Percentiles rank a stretch among this genome's conserved stretches.
Conservation (phyloP, 2,888 invertebrate genomes). For the Aphrophora alni region DNA sequence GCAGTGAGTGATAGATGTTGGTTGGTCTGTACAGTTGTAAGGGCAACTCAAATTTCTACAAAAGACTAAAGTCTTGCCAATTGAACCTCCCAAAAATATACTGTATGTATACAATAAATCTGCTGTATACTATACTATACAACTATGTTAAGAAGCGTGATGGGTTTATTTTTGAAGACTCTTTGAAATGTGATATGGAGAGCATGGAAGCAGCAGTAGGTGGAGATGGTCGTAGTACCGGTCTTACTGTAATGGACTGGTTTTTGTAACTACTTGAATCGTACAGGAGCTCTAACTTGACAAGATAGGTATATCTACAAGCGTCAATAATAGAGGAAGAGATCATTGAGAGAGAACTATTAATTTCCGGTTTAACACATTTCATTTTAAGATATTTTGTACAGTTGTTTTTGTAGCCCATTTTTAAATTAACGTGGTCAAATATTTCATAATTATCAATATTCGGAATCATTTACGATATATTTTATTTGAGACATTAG, state of each 20-base stretch:
- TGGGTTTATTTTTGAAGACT: neutral
- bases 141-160: constrained; percentile 13
- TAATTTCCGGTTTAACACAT: too few species aligned
- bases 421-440: too few species aligned
- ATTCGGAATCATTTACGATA: too few species aligned
- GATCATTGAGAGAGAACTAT: too few species aligned
- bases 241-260: neutral
- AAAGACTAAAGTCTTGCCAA: neutral
- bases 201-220: neutral
- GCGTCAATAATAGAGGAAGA: too few species aligned
- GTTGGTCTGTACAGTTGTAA: constrained; percentile 22
- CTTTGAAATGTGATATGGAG: neutral
- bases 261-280: neutral
- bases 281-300: neutral
- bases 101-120: too few species aligned
- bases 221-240: neutral
- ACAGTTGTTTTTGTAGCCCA: too few species aligned
- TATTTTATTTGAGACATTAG: too few species aligned
- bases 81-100: neutral
- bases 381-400: too few species aligned
- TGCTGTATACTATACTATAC: constrained; percentile 3
- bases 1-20: constrained; percentile 7
- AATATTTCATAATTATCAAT: too few species aligned
- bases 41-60: neutral
- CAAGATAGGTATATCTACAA: neutral